These are phyloP conservation scores for Dryocosmus kuriphilus DNA, from an alignment of 2,888 invertebrate species.

Conservation along the genomic window DNA sequence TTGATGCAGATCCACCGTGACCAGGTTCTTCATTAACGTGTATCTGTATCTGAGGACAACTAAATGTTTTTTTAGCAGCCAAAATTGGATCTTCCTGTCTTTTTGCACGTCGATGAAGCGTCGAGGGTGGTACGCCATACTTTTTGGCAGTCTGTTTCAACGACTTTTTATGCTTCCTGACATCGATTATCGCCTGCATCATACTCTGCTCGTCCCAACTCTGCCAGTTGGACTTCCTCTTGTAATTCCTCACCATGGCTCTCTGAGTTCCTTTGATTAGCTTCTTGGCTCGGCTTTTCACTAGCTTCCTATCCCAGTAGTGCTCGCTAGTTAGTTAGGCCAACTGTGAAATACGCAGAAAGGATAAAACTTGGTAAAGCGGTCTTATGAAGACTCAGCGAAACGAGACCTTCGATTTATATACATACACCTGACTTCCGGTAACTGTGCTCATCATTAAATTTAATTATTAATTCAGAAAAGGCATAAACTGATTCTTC, in stretches of 20 bases:
- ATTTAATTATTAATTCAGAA: too few relatives aligned
- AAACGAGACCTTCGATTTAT: constrained; percentile 7
- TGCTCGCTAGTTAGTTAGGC: constrained; percentile 14
- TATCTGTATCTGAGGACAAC: too few relatives aligned
- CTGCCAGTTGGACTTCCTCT: constrained; percentile 12
- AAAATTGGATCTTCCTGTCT: background rate
- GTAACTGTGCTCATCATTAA: background rate
- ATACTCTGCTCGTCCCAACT: constrained; percentile 18
- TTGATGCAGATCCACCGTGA: background rate
- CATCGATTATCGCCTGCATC: constrained; percentile 27
- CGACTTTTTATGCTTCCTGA: constrained; percentile 10
- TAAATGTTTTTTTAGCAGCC: background rate
- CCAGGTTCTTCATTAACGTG: background rate
- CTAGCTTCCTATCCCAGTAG: background rate
- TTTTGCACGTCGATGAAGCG: background rate
- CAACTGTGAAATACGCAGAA: constrained; percentile 33
- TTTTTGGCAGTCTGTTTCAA: constrained; percentile 12
- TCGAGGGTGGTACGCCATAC: background rate
- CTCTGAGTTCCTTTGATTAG: constrained; percentile 14
- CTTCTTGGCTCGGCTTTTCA: constrained; percentile 22
- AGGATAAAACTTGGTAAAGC: background rate
- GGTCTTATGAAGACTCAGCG: background rate
- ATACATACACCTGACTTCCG: background rate
- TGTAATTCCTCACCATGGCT: constrained; percentile 26
- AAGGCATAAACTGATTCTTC: too few relatives aligned